These are phyloP conservation scores for Crossocerus cetratus DNA, from an alignment of 2,888 invertebrate species.

Conservation along the genomic window DNA sequence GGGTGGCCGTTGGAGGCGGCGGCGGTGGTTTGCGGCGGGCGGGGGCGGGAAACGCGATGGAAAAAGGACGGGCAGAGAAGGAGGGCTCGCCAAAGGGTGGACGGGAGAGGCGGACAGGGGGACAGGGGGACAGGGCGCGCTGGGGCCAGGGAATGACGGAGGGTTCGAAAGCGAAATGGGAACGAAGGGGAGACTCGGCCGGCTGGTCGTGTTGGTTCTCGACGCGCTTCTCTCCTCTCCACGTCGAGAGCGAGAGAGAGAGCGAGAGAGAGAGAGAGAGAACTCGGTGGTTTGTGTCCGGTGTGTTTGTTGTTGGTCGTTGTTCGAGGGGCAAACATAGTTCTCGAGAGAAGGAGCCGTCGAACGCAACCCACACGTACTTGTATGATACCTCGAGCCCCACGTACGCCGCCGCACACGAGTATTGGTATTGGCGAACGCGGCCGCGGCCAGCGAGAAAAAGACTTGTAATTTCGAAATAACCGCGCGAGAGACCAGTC, in stretches of 20 bases:
- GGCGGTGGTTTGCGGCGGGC: slow-evolving; percentile 24
- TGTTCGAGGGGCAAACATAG: slow-evolving; percentile 71
- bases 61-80: slow-evolving; percentile 36
- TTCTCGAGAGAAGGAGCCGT: slow-evolving; percentile 60
- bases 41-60: slow-evolving; percentile 12
- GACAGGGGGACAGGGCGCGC: slow-evolving; percentile 30
- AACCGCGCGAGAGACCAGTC: no score
- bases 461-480: neutral
- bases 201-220: slow-evolving; percentile 57
- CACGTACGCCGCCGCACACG: neutral
- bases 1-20: slow-evolving; percentile 52
- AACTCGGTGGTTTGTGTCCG: slow-evolving; percentile 61
- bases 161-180: slow-evolving; percentile 46
- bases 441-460: neutral
- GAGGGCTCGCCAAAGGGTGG: slow-evolving; percentile 23
- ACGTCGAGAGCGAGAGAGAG: neutral
- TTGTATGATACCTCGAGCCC: neutral
- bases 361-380: slow-evolving; percentile 11
- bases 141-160: slow-evolving; percentile 32
- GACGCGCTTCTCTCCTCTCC: slow-evolving; percentile 39
- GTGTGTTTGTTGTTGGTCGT: slow-evolving; percentile 69
- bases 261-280: slow-evolving; percentile 13
- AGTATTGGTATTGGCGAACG: neutral
- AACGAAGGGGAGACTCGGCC: slow-evolving; percentile 46
- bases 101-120: slow-evolving; percentile 17